Conservation (phyloP, 2,113 vertebrate genomes). For the Nycticryphes semicollaris region DNA sequence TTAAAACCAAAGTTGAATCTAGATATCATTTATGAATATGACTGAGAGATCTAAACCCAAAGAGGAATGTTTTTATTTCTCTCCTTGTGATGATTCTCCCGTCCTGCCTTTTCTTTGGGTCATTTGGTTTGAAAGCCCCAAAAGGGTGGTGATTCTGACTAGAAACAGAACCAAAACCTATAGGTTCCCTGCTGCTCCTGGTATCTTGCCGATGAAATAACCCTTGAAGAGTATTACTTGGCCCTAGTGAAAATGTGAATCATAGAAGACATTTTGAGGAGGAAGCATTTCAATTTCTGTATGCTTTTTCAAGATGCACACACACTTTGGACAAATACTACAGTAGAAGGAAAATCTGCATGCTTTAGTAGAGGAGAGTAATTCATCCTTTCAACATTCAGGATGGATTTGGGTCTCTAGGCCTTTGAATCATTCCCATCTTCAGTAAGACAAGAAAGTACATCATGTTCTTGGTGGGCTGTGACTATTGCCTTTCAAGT, state of each 20-base stretch:
- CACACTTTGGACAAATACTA: neutral
- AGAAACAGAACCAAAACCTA: neutral
- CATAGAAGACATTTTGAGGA: neutral
- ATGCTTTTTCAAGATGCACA: neutral
- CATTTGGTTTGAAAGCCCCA: neutral
- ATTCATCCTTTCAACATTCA: neutral
- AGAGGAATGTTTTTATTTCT: neutral
- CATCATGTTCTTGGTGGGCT: slow-evolving; percentile 9
- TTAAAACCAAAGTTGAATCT: neutral
- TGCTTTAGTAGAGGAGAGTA: neutral
- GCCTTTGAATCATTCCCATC: neutral
- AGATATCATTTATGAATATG: neutral
- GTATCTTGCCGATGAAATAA: neutral
- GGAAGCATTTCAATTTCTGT: neutral
- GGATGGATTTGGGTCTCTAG: neutral
- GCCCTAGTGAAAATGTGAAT: neutral
- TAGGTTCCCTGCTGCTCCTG: neutral
- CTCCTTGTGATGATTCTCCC: neutral
- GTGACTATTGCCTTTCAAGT: slow-evolving; percentile 20
- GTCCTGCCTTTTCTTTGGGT: neutral
- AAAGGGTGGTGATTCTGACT: neutral
- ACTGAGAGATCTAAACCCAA: neutral
- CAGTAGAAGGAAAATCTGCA: neutral
- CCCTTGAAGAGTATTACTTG: neutral
- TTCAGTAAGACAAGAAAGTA: neutral